These are phyloP conservation scores for Ctenopoma multispine DNA, from an alignment of 2,797 vertebrate genomes.

Conservation along the genomic window DNA sequence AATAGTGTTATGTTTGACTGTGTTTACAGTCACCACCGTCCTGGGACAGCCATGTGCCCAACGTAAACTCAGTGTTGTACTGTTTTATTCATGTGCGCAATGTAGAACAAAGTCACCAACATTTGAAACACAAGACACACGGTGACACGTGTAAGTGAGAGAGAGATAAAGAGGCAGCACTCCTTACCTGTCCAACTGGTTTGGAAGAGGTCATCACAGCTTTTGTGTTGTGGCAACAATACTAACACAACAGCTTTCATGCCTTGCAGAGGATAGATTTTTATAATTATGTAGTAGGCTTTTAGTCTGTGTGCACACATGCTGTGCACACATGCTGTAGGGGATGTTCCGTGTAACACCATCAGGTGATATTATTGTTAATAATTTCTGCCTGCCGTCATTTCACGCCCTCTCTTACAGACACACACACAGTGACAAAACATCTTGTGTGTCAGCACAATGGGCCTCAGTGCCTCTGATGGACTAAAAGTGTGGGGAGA, in stretches of 20 bases:
- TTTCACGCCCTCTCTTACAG: constrained; percentile 11
- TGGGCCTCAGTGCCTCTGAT: constrained; percentile 42
- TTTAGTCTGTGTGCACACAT: constrained; percentile 1
- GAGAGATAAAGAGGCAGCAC: background rate
- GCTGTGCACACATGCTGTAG: constrained; percentile 12
- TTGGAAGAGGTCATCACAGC: constrained; percentile 41
- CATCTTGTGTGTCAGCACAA: constrained; percentile 37
- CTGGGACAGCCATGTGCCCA: no score
- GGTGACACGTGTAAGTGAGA: constrained; percentile 1
- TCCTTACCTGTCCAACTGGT: constrained; percentile 60
- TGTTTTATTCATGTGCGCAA: background rate
- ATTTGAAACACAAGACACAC: constrained; percentile 3
- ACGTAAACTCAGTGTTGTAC: background rate
- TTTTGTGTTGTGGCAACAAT: constrained; percentile 57
- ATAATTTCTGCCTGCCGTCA: constrained; percentile 4
- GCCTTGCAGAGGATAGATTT: constrained; percentile 36
- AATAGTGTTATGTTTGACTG: no score
- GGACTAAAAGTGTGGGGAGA: background rate
- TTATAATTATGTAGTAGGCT: constrained; percentile 17
- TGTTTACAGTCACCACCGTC: background rate
- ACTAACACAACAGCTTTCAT: constrained; percentile 17
- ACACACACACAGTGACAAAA: constrained; percentile 14
- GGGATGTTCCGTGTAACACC: constrained; percentile 42
- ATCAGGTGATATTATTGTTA: constrained; percentile 37
- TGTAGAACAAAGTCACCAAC: background rate